Conservation (phyloP, 2,888 invertebrate species). For the Tanypteryx hageni region DNA sequence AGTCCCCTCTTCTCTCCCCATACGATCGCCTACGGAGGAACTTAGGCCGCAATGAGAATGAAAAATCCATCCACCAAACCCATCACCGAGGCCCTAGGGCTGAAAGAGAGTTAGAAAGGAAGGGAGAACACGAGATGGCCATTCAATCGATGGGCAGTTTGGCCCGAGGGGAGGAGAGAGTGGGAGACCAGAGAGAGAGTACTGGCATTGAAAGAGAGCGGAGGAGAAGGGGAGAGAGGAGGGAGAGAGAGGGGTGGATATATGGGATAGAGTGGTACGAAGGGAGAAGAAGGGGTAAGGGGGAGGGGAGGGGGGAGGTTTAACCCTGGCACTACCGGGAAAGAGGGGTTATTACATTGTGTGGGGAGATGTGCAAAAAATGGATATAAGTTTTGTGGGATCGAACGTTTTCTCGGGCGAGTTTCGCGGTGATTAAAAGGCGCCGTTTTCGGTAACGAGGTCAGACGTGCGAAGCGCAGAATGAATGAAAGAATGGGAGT, state of each 20-base stretch:
- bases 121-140: slow-evolving; percentile 10
- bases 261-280: not conserved
- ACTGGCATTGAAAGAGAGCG: not conserved
- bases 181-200: too few species aligned
- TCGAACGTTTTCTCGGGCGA: not conserved
- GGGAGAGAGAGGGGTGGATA: not conserved
- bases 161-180: not conserved
- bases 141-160: slow-evolving; percentile 52
- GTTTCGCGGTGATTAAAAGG: not conserved
- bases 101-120: not conserved
- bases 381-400: too few species aligned
- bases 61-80: slow-evolving; percentile 33
- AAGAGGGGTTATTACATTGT: not conserved
- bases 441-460: not conserved
- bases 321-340: not conserved
- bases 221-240: not conserved
- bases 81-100: not conserved
- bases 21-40: not conserved
- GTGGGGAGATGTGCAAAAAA: not conserved
- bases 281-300: not conserved
- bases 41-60: slow-evolving; percentile 46
- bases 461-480: not conserved
- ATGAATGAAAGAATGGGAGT: not conserved
- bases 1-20: not conserved
- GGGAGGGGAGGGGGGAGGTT: not conserved